Base-by-base conservation (phyloP, 2,888 invertebrate species). In the Eugnorisma glareosa region DNA sequence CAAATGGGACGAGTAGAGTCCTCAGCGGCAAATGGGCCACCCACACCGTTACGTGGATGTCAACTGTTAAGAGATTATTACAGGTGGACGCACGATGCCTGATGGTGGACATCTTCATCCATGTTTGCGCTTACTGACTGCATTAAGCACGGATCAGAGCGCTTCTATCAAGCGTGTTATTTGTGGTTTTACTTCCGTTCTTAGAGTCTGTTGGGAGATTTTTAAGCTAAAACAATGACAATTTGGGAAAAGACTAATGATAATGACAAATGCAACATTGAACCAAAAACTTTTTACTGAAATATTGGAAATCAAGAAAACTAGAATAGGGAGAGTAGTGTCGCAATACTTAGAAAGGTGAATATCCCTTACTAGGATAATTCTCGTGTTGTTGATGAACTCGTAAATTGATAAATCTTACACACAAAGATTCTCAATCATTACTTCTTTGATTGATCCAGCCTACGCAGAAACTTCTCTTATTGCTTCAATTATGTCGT, bases 141-240 rank as follows among this genome's bases (percentile, higher is more conserved):
- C 43, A 35, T 81, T 81, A 75, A 24, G 18, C 24, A 63, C 63
- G 31, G 75, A 59, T 75, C 82, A 81, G 21, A 66, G 75, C 24
- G 51, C 64, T 66, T n/a, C 21, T 51, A 51, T 69, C 76, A 66
- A 76, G 68, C 15, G 66, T 81, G 45, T 43, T 43, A 31, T 59
- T 45, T 61, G 43, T 51, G 31, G 1, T 13, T 51, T 45, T 8
- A 18, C 35, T 6, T 11, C 10, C 51, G 15, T n/a, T 66, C 31
- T 40, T n/a, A 45, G 51, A 37, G 2, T 37, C 8, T 7, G 0
- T 31, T 18, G 7, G 21, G 40, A n/a, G 18, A n/a, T 8, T 59
- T 51, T 35, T 31, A 51, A 1, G 2, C 18, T 31, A 61, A 11
- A 64, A 18, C n/a, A n/a, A n/a, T 31, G 11, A 18, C 0, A n/a